Evolutionary conservation across 92 coral and sea anemone species (phyloP).

Genomic region (Parazoanthus swiftii): DNA sequence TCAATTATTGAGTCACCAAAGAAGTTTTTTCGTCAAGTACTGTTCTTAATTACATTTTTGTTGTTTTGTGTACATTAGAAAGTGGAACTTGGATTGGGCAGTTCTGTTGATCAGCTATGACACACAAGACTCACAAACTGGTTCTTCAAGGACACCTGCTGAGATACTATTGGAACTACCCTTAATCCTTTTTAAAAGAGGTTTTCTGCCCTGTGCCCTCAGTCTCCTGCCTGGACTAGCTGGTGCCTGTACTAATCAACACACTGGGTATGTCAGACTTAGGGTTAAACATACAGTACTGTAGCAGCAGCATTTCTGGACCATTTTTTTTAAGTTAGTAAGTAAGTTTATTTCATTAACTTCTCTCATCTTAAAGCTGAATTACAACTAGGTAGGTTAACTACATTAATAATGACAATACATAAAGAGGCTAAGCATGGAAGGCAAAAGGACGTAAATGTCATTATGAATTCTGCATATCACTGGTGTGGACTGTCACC

Average conservation of each 20-base stretch:
- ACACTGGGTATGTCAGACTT: slow-evolving; percentile 7
- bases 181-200: slow-evolving; percentile 51
- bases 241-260: not conserved
- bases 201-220: slow-evolving; percentile 49
- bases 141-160: slow-evolving; percentile 5
- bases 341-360: no score
- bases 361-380: no score
- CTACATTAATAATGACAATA: no score
- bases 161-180: slow-evolving; percentile 50
- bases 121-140: slow-evolving; percentile 31
- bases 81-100: slow-evolving; percentile 60
- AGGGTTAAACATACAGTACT: not conserved
- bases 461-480: no score
- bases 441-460: no score
- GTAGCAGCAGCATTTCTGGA: not conserved
- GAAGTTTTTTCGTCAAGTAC: not conserved
- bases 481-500: no score
- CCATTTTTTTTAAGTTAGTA: no score
- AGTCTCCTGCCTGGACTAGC: slow-evolving; percentile 53
- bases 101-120: slow-evolving; percentile 24
- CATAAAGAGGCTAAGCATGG: no score
- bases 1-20: no score
- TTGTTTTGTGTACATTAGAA: slow-evolving; percentile 19
- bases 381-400: no score
- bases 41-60: not conserved